Conservation (phyloP, 2,888 invertebrate species). For the Podotricha telesiphe region DNA sequence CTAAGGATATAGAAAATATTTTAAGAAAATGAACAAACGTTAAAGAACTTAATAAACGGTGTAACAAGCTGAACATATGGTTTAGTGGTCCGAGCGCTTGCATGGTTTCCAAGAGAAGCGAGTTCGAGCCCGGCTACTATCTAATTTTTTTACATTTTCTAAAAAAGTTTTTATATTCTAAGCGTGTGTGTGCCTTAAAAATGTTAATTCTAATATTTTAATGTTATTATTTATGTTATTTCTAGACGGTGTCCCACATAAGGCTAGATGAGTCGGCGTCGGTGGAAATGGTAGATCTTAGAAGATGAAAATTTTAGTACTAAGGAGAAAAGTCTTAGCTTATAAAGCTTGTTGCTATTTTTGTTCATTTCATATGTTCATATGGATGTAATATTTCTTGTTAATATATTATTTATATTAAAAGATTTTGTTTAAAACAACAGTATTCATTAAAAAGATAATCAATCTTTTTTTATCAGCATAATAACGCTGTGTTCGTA, state of each 20-base stretch:
- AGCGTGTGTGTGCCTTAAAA: too few relatives aligned
- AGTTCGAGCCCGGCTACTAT: too few relatives aligned
- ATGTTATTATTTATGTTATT: constrained; percentile 46
- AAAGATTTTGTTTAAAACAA: too few relatives aligned
- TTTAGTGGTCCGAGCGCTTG: too few relatives aligned
- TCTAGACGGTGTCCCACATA: constrained; percentile 89
- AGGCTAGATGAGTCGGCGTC: constrained; percentile 85
- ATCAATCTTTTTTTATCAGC: background rate
- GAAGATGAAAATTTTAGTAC: constrained; percentile 79
- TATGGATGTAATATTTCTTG: background rate
- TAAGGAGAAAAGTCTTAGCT: constrained; percentile 18
- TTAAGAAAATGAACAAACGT: too few relatives aligned
- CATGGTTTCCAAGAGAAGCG: too few relatives aligned
- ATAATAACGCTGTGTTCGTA: background rate
- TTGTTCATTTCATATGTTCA: constrained; percentile 27
- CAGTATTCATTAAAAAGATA: background rate
- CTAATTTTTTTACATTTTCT: too few relatives aligned
- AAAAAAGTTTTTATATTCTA: too few relatives aligned
- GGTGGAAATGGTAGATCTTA: constrained; percentile 89
- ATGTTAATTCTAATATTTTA: background rate
- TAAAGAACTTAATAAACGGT: too few relatives aligned
- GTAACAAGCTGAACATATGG: too few relatives aligned
- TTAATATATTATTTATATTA: background rate
- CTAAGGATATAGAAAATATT: too few relatives aligned
- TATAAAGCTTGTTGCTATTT: constrained; percentile 37